Evolutionary conservation across 2,797 vertebrate genomes (phyloP).

Genomic region (Trachurus trachurus): DNA sequence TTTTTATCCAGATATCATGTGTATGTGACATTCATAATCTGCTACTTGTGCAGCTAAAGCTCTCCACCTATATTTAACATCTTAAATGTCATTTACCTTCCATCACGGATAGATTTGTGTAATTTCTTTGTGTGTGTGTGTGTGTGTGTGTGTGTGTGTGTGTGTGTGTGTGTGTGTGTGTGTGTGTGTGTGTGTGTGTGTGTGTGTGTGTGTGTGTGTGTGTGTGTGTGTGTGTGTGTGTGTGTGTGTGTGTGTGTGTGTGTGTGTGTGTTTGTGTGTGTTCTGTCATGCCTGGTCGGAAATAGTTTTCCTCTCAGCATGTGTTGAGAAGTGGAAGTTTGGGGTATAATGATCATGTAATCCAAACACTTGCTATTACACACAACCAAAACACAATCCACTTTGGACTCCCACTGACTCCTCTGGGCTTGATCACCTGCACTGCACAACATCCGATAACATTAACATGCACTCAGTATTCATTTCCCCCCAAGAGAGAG

Average conservation of each 20-base stretch:
- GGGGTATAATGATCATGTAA: constrained; percentile 55
- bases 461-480: constrained; percentile 62
- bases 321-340: constrained; percentile 38
- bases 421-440: constrained; percentile 66
- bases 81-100: not conserved
- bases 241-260: not conserved
- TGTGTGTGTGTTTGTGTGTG: constrained; percentile 20
- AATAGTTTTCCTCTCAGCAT: constrained; percentile 42
- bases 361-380: constrained; percentile 40
- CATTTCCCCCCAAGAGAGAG: constrained; percentile 6
- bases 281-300: not conserved
- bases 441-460: constrained; percentile 64
- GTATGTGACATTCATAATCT: no score
- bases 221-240: constrained; percentile 9
- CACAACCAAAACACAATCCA: constrained; percentile 18
- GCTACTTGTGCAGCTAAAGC: not conserved
- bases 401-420: constrained; percentile 48
- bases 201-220: not conserved
- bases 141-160: constrained; percentile 4
- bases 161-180: not conserved
- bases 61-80: not conserved
- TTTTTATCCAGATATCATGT: not conserved
- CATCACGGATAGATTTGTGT: not conserved
- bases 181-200: constrained; percentile 9
- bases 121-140: not conserved